Conservation (phyloP, 35 echinoderm and acorn worm genomes). For the Hemicentrotus pulcherrimus region DNA sequence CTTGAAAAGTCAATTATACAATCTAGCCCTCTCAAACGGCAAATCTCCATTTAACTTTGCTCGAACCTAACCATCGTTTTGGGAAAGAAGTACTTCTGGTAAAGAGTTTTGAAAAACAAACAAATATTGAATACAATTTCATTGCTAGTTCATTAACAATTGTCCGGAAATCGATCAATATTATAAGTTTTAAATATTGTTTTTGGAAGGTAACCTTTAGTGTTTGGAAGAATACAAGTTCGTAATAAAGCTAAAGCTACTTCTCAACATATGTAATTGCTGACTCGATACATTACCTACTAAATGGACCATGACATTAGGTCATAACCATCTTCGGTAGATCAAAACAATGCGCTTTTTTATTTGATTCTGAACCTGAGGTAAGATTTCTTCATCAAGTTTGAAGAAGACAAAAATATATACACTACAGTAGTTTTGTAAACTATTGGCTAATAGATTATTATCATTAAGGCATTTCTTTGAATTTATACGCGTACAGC, state of each 20-base stretch:
- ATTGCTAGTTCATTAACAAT: not conserved
- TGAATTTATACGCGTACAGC: too few species aligned
- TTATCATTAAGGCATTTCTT: too few species aligned
- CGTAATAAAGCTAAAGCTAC: too few species aligned
- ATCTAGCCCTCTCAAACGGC: not conserved
- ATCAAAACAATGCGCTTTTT: too few species aligned
- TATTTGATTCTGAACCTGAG: too few species aligned
- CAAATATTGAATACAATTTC: too few species aligned
- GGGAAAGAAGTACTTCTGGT: too few species aligned
- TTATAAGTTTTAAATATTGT: not conserved
- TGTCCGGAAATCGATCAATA: not conserved
- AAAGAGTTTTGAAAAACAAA: too few species aligned
- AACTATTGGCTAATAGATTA: too few species aligned
- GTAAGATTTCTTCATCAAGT: too few species aligned
- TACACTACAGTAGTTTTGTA: too few species aligned
- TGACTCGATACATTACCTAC: not conserved
- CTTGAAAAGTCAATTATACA: constrained; percentile 1
- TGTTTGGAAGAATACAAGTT: not conserved
- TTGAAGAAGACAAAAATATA: too few species aligned
- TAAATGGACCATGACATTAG: not conserved
- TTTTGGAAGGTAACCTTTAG: not conserved
- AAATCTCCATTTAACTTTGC: not conserved
- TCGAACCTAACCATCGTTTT: not conserved
- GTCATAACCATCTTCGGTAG: not conserved
- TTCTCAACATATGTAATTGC: not conserved